A percentile compares a stretch with the other conserved stretches of the same genome.
Conservation (phyloP, 2,113 vertebrate genomes). For the Anarhynchus alexandrinus region DNA sequence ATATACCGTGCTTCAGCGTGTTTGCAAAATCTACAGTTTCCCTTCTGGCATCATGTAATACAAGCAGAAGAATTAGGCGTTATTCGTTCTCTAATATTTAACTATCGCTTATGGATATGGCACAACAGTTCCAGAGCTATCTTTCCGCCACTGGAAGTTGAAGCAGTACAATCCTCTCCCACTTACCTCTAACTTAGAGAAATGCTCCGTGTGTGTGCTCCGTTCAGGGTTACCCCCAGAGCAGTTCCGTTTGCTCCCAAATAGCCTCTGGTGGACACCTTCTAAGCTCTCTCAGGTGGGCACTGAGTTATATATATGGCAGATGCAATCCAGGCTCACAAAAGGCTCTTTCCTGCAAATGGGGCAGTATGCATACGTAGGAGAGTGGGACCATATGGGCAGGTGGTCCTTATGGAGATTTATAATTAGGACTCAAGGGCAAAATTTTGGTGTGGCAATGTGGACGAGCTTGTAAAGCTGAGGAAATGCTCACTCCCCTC, state of each 20-base stretch:
- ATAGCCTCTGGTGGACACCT: not conserved
- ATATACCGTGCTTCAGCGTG: not conserved
- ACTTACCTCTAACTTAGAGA: not conserved
- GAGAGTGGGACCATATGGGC: no score
- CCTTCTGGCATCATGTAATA: not conserved
- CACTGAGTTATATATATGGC: not conserved
- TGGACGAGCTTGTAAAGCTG: not conserved
- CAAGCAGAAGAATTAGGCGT: not conserved
- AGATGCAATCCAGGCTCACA: not conserved
- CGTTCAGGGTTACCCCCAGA: not conserved
- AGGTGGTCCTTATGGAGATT: not conserved
- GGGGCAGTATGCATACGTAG: accelerated
- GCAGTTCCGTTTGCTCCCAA: not conserved
- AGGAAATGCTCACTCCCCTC: not conserved
- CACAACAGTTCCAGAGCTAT: not conserved
- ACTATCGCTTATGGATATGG: not conserved
- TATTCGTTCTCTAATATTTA: not conserved
- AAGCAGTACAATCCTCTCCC: not conserved
- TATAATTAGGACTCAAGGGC: not conserved
- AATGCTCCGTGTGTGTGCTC: not conserved
- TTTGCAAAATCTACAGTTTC: not conserved
- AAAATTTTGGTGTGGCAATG: not conserved
- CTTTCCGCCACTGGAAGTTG: not conserved
- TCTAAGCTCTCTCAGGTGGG: not conserved
- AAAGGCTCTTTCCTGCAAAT: not conserved